Base-by-base conservation (phyloP, 2,113 vertebrate genomes). In the Machaerirhynchus nigripectus region DNA sequence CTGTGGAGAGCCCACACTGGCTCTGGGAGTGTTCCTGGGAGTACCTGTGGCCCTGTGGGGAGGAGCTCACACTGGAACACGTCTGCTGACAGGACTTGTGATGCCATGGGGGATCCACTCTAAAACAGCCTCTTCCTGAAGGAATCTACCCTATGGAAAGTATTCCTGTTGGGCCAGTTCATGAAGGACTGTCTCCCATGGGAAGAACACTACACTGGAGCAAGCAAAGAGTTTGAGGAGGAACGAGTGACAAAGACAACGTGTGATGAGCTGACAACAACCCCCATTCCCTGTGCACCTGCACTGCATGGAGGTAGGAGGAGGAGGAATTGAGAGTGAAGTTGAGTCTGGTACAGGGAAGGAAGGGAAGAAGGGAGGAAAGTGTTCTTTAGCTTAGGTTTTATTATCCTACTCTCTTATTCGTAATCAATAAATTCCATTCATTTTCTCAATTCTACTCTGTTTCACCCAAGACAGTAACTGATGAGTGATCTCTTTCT, bases 181-280 rank as follows among this genome's bases (percentile, higher is more conserved):
- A 2, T 16, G 63, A 37, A 69, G 37, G 20, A 47, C 9, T 9
- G 10, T 30, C 12, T 55, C 22, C 30, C 13, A 5, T 19, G 30
- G 22, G 27, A 14, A 50, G 6, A 14, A 68, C 21, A 14, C 26
- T 22, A 20, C 1, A 3, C 5, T 55, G 37, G 8, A 64, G 31
- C 1, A 9, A 44, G 57, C 3, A 33, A 35, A 67, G 42, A 30
- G 14, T 20, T 6, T 16, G 78, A 77, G 27, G 13, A 71, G 30
- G 10, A 55, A 63, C 16, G 31, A 42, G 30, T 0, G 0, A 28
- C 42, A 80, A 30, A 40, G 50, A 39, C 3, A 80, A 26, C 0
- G 0, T 3, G 0, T 18, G 21, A 82, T 75, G 35, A 39, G 61
- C 30, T 67, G 60, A 56, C 15, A 1, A 0, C 20, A 82, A 7